Base-by-base conservation (phyloP, 2,797 vertebrate genomes). In the Pampus argenteus region DNA sequence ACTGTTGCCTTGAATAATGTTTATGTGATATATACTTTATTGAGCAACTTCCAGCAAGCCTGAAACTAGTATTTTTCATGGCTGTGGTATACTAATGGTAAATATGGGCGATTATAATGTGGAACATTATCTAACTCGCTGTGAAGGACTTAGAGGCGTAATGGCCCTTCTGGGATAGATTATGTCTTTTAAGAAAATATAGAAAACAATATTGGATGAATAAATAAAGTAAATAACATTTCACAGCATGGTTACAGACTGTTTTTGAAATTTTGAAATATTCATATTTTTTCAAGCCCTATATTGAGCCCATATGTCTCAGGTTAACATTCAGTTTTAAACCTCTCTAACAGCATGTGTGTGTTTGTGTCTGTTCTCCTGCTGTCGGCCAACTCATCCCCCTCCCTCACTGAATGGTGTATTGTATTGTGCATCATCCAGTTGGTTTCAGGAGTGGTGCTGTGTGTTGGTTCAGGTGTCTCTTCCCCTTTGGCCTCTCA, bases 391-490 rank as follows among this genome's bases (percentile, higher is more conserved):
- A 13, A 40, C 28, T 34, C 56, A 5, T n/a, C 48, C 44, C 54
- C 31, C 31, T 9, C 42, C 28, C 15, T 2, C 42, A 15, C 18
- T 25, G 47, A 61, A 34, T 11, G 5, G 6, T 1, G 5, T 25
- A 3, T 57, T 29, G 36, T 51, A 6, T 42, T 71, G 74, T 59
- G 48, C 26, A 50, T 58, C 34, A 17, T 68, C 49, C 51, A 3
- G 34, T n/a, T 5, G 40, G 17, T 5, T 50, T 68, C 25, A 31
- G 45, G 38, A 48, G 48, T 1, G 45, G 23, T 6, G 36, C 79
- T 55, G 34, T 0, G 25, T 75, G 34, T 40, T 4, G 20, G 51
- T 62, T 71, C 71, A 63, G 73, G 71, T 67, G 71, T 57, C 74
- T 57, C 69, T 62, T 13, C 13, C 52, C 51, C 70, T 56, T 52